phyloP scores from a whole-genome alignment of 2,113 vertebrate genomes.

The Atherinomorus stipes region DNA sequence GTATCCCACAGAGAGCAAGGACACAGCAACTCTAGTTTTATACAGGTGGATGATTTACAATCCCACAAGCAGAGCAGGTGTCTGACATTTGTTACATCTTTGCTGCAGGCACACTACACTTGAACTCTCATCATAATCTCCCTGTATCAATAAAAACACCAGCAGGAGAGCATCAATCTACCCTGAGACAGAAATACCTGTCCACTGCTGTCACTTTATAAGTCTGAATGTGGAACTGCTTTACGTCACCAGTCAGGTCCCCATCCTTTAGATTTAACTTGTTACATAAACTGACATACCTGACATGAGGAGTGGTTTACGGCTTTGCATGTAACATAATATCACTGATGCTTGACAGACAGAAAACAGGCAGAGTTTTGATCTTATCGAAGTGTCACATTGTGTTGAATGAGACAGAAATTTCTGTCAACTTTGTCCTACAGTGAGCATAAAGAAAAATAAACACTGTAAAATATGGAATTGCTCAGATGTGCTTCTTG shows the following conservation, averaged over 20 bases:
- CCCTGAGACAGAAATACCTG: background rate
- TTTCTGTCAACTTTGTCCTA: background rate
- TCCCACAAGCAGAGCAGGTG: background rate
- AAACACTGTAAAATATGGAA: background rate
- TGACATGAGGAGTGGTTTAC: background rate
- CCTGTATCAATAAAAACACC: background rate
- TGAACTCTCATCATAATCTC: background rate
- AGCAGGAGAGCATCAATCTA: background rate
- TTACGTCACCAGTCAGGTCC: background rate
- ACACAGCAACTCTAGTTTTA: background rate
- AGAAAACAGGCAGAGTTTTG: background rate
- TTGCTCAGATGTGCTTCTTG: background rate
- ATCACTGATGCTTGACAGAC: constrained; percentile 17
- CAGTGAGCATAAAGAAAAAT: background rate
- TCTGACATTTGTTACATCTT: background rate
- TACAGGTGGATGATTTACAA: constrained; percentile 21
- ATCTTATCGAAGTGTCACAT: constrained; percentile 22
- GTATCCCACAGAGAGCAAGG: background rate
- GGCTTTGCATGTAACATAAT: constrained; percentile 10
- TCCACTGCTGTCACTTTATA: background rate
- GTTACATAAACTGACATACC: constrained; percentile 4
- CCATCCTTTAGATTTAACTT: background rate
- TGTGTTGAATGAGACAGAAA: constrained; percentile 1
- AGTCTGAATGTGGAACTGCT: background rate
- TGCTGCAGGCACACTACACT: background rate